Conservation (phyloP, 1,140 invertebrate species). For the Xylocopa sonorina region DNA sequence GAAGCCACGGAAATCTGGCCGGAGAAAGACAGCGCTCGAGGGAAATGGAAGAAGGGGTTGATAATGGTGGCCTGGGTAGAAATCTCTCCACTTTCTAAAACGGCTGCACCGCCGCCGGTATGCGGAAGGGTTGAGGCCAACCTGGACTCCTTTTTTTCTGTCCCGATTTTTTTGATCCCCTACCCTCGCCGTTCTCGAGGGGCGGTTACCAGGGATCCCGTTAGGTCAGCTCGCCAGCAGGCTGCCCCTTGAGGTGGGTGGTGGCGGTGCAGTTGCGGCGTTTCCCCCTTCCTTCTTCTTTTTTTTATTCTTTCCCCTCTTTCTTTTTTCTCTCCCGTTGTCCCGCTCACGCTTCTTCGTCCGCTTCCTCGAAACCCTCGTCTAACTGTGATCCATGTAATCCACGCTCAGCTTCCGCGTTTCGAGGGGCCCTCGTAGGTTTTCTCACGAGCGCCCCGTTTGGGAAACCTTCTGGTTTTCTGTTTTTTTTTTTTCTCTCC, state of each 20-base stretch:
- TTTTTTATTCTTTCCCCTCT: constrained; percentile 17
- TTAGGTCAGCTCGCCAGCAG: constrained; percentile 71
- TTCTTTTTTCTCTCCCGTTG: constrained; percentile 12
- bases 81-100: constrained; percentile 68
- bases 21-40: constrained; percentile 35
- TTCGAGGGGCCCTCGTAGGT: constrained; percentile 26
- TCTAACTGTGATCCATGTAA: constrained; percentile 68
- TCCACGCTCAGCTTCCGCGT: constrained; percentile 67
- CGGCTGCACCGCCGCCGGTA: constrained; percentile 58
- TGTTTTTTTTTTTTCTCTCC: background rate
- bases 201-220: constrained; percentile 69
- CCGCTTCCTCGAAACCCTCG: constrained; percentile 52
- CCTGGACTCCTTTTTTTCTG: constrained; percentile 49
- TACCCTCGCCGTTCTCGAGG: constrained; percentile 27
- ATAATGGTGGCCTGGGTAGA: constrained; percentile 2
- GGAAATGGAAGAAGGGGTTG: constrained; percentile 45
- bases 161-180: constrained; percentile 62
- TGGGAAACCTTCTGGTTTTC: background rate
- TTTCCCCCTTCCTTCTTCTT: constrained; percentile 21
- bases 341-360: constrained; percentile 14
- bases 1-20: constrained; percentile 37
- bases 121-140: constrained; percentile 75
- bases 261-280: constrained; percentile 47
- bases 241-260: constrained; percentile 63
- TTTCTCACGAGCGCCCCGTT: constrained; percentile 55